Evolutionary conservation across 2,888 invertebrate species (phyloP), one percentile per base, ranked within the genome.

Genomic region (Drosophila merina): DNA sequence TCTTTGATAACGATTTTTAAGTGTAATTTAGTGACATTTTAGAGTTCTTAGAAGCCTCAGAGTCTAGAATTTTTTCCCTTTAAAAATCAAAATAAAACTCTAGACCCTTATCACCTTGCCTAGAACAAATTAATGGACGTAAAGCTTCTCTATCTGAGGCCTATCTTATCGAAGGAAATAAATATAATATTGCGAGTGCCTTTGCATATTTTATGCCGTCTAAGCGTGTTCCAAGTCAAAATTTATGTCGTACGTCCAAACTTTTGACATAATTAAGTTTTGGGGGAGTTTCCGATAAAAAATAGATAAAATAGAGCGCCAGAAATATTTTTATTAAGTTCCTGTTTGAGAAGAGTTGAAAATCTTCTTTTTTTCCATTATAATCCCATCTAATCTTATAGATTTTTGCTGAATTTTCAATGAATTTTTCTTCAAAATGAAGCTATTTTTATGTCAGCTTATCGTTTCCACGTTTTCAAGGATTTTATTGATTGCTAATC

Each of bases 91-190:
- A 66, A 66, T 38, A 48, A 59, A 47, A 42, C 42, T 9, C 38
- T 10, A 4, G 48, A n/a, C 31, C 48, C n/a, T 74, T 76, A 76
- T 79, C 80, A 79, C 58, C 20, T 9, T 40, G 28, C 48, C 42
- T 60, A 31, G 7, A 49, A 63, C 52, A n/a, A 45, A 12, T 58
- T n/a, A 59, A 30, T 36, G 10, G 28, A 8, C 36, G 55, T 14
- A 12, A 28, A 28, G 50, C n/a, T 20, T 20, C 20, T 20, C 20
- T 20, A 20, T 20, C 20, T 20, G 1, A 20, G 20, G 25, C 9
- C 20, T 48, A 55, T 66, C 64, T 66, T 55, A 67, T 67, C 64
- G 40, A 26, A 12, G 26, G 50, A 60, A 28, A 47, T 55, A 72
- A 48, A 66, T n/a, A n/a, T n/a, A 54, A 66, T 73, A 54, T 49